Conservation (phyloP, 1,140 invertebrate genomes). For the Popillia japonica region DNA sequence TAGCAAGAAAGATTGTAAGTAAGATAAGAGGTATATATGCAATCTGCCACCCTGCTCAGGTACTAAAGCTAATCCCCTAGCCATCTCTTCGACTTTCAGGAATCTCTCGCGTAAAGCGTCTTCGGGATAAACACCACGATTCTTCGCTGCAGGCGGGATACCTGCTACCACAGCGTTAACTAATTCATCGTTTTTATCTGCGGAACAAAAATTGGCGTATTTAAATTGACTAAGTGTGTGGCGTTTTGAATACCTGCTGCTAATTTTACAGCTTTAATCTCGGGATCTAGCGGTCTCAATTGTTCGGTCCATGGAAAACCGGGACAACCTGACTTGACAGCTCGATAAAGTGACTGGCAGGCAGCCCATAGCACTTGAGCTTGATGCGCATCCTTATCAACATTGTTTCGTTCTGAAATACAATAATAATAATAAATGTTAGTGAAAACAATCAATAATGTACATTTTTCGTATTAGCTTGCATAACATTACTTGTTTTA, state of each 20-base stretch:
- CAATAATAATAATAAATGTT: neutral
- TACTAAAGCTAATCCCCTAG: constrained; percentile 80
- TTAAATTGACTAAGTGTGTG: neutral
- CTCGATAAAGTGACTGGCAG: constrained; percentile 82
- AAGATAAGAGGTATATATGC: constrained; percentile 86
- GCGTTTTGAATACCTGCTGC: constrained; percentile 69
- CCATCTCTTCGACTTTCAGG: constrained; percentile 76
- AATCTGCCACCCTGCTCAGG: constrained; percentile 83
- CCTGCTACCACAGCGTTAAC: constrained; percentile 76
- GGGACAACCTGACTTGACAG: constrained; percentile 70
- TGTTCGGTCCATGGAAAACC: constrained; percentile 65
- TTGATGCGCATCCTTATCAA: constrained; percentile 80
- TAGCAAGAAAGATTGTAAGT: constrained; percentile 80
- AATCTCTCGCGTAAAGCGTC: constrained; percentile 86
- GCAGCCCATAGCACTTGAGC: constrained; percentile 92
- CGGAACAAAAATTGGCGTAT: neutral
- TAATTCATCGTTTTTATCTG: constrained; percentile 72
- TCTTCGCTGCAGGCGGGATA: constrained; percentile 78
- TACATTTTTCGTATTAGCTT: neutral
- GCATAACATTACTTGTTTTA: constrained; percentile 37
- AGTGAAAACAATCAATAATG: neutral
- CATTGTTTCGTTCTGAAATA: constrained; percentile 76
- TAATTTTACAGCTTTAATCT: constrained; percentile 74
- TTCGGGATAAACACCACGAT: constrained; percentile 86
- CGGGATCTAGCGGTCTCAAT: constrained; percentile 77